Base-by-base conservation (phyloP, 2,113 vertebrate species). In the Platichthys stellatus region DNA sequence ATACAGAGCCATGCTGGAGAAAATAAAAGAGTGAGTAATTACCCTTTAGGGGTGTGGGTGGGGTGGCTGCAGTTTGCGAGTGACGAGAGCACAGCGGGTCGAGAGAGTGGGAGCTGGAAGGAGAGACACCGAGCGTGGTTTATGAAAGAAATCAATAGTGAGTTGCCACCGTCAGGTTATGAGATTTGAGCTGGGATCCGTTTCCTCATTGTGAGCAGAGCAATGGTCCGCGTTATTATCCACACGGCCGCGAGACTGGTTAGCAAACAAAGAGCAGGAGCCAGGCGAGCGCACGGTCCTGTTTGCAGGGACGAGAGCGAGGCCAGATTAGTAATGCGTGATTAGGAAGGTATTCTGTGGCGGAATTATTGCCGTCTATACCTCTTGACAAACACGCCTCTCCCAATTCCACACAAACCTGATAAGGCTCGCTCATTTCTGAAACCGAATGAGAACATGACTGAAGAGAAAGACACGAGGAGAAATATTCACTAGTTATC, bases 11-110 rank as follows among this genome's bases (percentile, higher is more conserved):
- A 82, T 59, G 65, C 86, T 61, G 79, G 87, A 88, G 87, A 92
- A 86, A 93, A 92, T 90, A 92, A 93, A 92, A 88, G 83, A 86
- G 87, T 67, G 81, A 87, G 87, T 90, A 92, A 92, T 93, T 93
- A 90, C 90, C 88, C 75, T 91, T 90, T 85, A 84, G 85, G 79
- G 75, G 63, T 61, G 81, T 53, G 65, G 58, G 85, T 74, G 76
- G 72, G 77, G 77, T 66, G 77, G 61, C 60, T 18, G 28, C 68
- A 79, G 61, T 65, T 80, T 78, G 76, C 70, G 83, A 69, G 80
- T 72, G 85, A 83, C 23, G 40, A 64, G 71, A 77, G 84, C 63
- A 65, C 51, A 43, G 40, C 0, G 51, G 77, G 85, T 86, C 43
- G 59, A 79, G 68, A 69, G 56, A 63, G 71, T 11, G 18, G 60